A percentile compares a stretch with the other conserved stretches of the same genome.
Conservation (phyloP, 2,797 vertebrate species). For the Artibeus lituratus region DNA sequence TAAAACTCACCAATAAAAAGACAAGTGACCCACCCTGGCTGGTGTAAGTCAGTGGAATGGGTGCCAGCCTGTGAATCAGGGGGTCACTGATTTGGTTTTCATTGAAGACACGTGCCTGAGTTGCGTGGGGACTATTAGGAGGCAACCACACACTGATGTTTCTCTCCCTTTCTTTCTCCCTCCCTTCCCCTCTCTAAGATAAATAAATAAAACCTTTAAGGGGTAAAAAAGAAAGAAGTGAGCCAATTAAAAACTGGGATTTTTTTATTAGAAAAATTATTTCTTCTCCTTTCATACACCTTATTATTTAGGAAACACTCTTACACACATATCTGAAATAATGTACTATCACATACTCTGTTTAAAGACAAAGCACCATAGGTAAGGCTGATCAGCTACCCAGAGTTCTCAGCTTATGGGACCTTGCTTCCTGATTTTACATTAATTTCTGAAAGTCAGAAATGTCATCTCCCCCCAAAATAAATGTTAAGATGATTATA, state of each 20-base stretch:
- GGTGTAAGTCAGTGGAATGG: no score
- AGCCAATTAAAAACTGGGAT: neutral
- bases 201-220: no score
- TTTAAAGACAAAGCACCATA: constrained; percentile 58
- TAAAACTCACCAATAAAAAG: neutral
- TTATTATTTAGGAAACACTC: neutral
- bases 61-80: no score
- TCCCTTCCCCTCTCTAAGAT: no score
- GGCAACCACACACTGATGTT: no score
- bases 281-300: constrained; percentile 75
- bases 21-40: neutral
- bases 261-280: constrained; percentile 78
- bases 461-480: constrained; percentile 13
- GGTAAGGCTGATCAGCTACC: constrained; percentile 10
- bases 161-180: no score
- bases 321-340: neutral
- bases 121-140: no score
- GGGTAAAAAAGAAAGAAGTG: neutral
- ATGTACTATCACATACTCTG: neutral
- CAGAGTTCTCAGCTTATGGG: constrained; percentile 6
- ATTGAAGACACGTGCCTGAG: no score
- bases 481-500: constrained; percentile 47
- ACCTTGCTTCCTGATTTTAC: constrained; percentile 53
- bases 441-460: constrained; percentile 22
- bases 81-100: no score